A percentile compares a stretch with the other conserved stretches of the same genome.
Evolutionary conservation across 2,113 vertebrate genomes (phyloP).

Genomic region (Haemorhous mexicanus): DNA sequence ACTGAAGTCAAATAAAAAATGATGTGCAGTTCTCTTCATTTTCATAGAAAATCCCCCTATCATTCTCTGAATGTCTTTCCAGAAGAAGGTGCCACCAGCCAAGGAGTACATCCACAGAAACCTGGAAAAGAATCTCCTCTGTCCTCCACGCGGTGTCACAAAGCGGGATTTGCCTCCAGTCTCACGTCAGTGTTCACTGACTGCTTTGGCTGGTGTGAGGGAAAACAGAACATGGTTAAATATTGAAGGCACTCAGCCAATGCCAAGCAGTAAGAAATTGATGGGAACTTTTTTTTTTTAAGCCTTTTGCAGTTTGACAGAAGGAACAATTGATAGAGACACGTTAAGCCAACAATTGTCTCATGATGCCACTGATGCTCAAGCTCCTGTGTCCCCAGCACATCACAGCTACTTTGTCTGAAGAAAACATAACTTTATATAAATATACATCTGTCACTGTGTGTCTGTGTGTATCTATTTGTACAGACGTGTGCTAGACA

Average conservation of each 20-base stretch:
- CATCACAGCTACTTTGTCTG: not conserved
- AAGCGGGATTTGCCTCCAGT: not conserved
- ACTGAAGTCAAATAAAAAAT: slow-evolving; percentile 41
- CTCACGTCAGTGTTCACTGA: slow-evolving; percentile 80
- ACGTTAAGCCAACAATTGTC: fast-evolving
- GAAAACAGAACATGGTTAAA: slow-evolving; percentile 64
- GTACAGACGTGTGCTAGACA: not conserved
- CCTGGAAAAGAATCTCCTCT: slow-evolving; percentile 4
- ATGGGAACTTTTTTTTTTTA: not conserved
- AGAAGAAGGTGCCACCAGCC: not conserved
- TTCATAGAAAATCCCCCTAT: slow-evolving; percentile 25
- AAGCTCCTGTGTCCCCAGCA: not conserved
- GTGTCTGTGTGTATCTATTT: not conserved
- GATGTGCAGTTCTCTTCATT: slow-evolving; percentile 19
- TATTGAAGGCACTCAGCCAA: not conserved
- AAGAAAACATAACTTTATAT: not conserved
- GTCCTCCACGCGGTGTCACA: not conserved
- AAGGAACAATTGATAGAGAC: not conserved
- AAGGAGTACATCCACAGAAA: not conserved
- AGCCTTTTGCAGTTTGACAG: not conserved
- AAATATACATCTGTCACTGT: not conserved
- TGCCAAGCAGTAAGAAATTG: not conserved
- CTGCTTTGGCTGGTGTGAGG: slow-evolving; percentile 85
- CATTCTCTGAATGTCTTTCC: not conserved
- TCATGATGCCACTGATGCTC: not conserved